Base-by-base conservation (phyloP, 64 coral and sea anemone species). In the Anthopleura sola region DNA sequence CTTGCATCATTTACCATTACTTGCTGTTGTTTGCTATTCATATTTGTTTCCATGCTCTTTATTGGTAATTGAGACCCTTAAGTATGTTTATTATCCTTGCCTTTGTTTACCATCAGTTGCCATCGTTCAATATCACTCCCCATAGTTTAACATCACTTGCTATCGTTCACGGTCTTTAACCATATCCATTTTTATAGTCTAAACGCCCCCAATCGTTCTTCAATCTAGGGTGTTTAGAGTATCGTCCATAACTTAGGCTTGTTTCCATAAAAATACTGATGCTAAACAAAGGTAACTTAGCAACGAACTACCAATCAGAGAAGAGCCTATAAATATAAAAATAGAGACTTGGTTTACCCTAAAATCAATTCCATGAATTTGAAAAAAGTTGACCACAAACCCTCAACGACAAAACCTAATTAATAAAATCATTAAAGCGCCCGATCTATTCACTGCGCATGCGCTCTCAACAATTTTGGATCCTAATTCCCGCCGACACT, bases 281-380 rank as follows among this genome's bases (percentile, higher is more conserved):
- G 14, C 28, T 34, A 71, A 15, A 71, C 66, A 71, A 11, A 71
- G 66, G 66, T 71, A 71, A 33, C 9, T 71, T 71, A 71, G 29
- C 66, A 71, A 71, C 66, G 66, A 71, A 71, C 66, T 34, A 28
- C 66, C 66, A 71, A 71, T 71, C 24, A 71, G 10, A 29, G 66
- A 71, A 11, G 66, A 71, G 5, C 66, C 66, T 71, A 29, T 71
- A 32, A 71, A 32, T 71, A 1, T 3, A 14, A 71, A 31, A 13
- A 71, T 62, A 62, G 20, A 9, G 15, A 11, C 4, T 48, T 48
- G 11, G 50, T 53, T 53, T 53, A 53, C 50, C 16, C 50, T 53
- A 53, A 53, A 53, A 53, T 17, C 50, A 53, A 53, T 6, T 53
- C 6, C 12, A 53, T 53, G 11, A 48, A 5, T 48, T 48, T 48